These are phyloP conservation scores for Chaetodon trifascialis DNA, from an alignment of 2,113 vertebrate species.

Conservation along the genomic window DNA sequence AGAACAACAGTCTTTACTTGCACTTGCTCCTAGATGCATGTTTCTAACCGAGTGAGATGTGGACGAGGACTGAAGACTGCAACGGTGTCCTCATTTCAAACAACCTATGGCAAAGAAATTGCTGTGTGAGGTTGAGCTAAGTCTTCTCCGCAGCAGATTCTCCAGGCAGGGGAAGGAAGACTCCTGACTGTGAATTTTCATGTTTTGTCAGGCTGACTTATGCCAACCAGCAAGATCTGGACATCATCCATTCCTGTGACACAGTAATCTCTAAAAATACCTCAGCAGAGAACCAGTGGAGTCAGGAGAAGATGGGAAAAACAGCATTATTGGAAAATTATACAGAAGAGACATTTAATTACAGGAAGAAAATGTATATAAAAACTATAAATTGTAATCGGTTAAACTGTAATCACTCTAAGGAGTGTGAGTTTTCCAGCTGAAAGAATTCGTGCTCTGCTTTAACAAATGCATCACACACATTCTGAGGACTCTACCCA, in stretches of 20 bases:
- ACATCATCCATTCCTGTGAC: constrained; percentile 70
- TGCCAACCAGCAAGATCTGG: constrained; percentile 77
- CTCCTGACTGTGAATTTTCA: constrained; percentile 74
- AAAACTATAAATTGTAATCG: constrained; percentile 14
- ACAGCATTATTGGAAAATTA: constrained; percentile 32
- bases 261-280: constrained; percentile 74
- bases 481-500: constrained; percentile 37
- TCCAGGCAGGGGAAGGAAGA: constrained; percentile 60
- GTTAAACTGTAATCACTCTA: constrained; percentile 13
- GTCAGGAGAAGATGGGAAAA: constrained; percentile 30
- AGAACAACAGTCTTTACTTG: not conserved
- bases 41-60: constrained; percentile 7
- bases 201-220: constrained; percentile 75
- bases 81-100: constrained; percentile 13
- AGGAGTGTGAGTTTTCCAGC: constrained; percentile 21
- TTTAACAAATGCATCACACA: constrained; percentile 13
- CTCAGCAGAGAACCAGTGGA: constrained; percentile 28
- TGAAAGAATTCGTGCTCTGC: constrained; percentile 34
- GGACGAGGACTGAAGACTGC: not conserved
- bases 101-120: constrained; percentile 38
- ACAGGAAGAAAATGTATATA: constrained; percentile 8
- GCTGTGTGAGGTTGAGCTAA: constrained; percentile 45
- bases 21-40: not conserved
- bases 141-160: constrained; percentile 62
- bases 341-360: constrained; percentile 21